Evolutionary conservation across 1,140 invertebrate species (phyloP), one percentile per base, ranked within the genome.

Genomic region (Penaeus japonicus): DNA sequence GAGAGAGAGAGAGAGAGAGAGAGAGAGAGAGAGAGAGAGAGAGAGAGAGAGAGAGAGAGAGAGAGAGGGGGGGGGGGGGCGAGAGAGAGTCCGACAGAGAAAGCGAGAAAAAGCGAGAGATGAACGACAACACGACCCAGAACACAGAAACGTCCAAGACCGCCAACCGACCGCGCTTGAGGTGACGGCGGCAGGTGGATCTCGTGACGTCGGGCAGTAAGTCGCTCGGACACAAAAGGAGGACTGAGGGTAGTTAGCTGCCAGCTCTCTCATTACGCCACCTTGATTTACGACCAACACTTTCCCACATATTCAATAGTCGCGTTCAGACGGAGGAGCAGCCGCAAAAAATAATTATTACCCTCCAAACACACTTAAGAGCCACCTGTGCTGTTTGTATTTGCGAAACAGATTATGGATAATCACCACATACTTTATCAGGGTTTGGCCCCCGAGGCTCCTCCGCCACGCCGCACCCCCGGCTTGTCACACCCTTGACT

Each of bases 241-340:
- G 79, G 20, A 57, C 47, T 32, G 35, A 27, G 20, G 79, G 79
- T 57, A 57, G 79, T 82, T 82, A 82, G 79, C 35, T 57, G 22
- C 54, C 47, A 54, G 35, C 24, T 55, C 79, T 27, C 79, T 82
- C 79, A 82, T 82, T 82, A 82, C 79, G 27, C 24, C 15, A 12
- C 27, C 59, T n/a, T 84, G 83, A 84, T 70, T 70, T 54, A 84
- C 65, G 59, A 47, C n/a, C 15, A 10, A n/a, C 65, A 47, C 35
- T 84, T 73, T 84, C 83, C 59, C 83, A 84, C 83, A 84, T 70
- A 70, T 84, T 84, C 59, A 84, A 84, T 84, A 73, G 62, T 54
- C 24, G 57, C 54, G 54, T 32, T 20, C 62, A 62, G 17, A 62
- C 35, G 55, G 47, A 47, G 47, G 47, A 15, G 47, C 47, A 47